Conservation (phyloP, 2,888 invertebrate genomes). For the Poecilus cupreus region DNA sequence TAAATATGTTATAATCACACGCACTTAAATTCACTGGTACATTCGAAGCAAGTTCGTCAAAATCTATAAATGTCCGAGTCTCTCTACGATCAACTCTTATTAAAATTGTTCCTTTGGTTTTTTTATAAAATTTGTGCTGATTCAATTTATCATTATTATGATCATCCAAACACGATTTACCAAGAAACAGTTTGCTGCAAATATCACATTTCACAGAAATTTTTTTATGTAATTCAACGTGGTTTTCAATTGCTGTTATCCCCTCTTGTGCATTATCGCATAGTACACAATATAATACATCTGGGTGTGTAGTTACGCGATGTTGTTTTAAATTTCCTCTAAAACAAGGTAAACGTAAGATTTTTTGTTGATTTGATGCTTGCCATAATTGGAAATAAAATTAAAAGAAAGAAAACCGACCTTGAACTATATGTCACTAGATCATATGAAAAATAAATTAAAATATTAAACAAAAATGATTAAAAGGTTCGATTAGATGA, state of each 20-base stretch:
- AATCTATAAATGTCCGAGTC: background rate
- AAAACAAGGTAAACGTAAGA: background rate
- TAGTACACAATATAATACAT: constrained; percentile 23
- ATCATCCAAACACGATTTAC: constrained; percentile 38
- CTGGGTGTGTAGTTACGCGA: background rate
- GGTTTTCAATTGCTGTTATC: constrained; percentile 27
- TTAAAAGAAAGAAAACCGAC: too few relatives aligned
- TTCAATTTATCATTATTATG: constrained; percentile 48
- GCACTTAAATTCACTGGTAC: background rate
- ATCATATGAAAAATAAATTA: too few relatives aligned
- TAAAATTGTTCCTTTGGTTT: constrained; percentile 43
- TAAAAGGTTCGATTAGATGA: too few relatives aligned
- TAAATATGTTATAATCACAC: background rate
- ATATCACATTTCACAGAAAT: constrained; percentile 45
- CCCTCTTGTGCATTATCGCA: constrained; percentile 32
- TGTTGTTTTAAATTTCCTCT: constrained; percentile 42
- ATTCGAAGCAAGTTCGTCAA: constrained; percentile 18
- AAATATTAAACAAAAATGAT: too few relatives aligned
- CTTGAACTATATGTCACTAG: too few relatives aligned
- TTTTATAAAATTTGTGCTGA: constrained; percentile 8
- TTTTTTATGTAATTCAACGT: constrained; percentile 42
- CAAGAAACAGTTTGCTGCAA: constrained; percentile 51
- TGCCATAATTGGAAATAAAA: too few relatives aligned
- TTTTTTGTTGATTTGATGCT: too few relatives aligned
- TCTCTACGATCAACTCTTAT: constrained; percentile 30